These are phyloP conservation scores for Indicator maculatus DNA, from an alignment of 2,113 vertebrate species.

Conservation along the genomic window DNA sequence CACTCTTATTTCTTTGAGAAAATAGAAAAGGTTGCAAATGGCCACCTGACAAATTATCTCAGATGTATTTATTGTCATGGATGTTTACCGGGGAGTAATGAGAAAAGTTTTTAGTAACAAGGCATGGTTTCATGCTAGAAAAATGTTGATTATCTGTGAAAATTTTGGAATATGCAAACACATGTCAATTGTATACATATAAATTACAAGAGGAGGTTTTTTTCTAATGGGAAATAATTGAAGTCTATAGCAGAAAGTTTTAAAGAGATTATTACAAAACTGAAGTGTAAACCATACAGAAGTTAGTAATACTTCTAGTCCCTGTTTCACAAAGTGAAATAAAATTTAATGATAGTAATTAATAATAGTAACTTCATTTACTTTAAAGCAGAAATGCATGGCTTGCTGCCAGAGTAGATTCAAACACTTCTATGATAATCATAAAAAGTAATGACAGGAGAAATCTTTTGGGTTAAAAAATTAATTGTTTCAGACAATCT, in stretches of 20 bases:
- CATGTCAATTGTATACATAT: neutral
- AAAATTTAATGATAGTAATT: neutral
- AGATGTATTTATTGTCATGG: neutral
- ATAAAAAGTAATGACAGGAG: slow-evolving; percentile 54
- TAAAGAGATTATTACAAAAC: neutral
- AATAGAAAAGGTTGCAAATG: neutral
- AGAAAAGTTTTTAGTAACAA: neutral
- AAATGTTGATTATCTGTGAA: neutral
- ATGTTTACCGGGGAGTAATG: neutral
- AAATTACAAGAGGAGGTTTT: neutral
- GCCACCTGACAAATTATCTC: neutral
- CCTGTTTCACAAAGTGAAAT: neutral
- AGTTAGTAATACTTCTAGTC: neutral
- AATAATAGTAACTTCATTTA: neutral
- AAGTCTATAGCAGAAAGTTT: neutral
- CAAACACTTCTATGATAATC: neutral
- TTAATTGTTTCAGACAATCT: slow-evolving; percentile 67
- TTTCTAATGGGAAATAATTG: neutral
- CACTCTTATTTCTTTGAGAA: neutral
- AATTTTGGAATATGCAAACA: neutral
- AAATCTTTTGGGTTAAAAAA: slow-evolving; percentile 40
- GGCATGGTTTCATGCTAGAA: neutral
- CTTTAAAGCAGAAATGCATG: neutral
- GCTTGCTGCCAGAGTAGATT: slow-evolving; percentile 27
- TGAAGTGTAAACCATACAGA: neutral